These are phyloP conservation scores for Nemapogon koenigi DNA, from an alignment of 2,888 invertebrate genomes.

Conservation along the genomic window DNA sequence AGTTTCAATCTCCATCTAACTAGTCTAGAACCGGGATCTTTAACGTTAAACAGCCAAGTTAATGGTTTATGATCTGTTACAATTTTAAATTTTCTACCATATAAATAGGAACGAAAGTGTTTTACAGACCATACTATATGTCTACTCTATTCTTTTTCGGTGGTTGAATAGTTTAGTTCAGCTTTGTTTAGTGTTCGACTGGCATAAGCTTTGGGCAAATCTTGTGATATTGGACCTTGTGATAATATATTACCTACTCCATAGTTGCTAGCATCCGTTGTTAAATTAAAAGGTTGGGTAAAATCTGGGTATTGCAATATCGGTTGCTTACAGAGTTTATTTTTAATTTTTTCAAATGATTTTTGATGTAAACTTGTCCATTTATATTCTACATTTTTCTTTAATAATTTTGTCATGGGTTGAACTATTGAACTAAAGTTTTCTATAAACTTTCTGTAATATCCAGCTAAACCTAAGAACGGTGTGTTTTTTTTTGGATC, in stretches of 20 bases:
- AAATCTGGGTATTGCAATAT: constrained; percentile 15
- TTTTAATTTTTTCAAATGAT: constrained; percentile 11
- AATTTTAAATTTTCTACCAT: constrained; percentile 26
- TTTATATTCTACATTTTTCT: constrained; percentile 13
- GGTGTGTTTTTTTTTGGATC: constrained; percentile 12
- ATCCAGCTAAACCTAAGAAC: constrained; percentile 18
- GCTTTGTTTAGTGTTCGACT: constrained; percentile 24
- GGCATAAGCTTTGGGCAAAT: constrained; percentile 29
- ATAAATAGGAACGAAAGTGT: constrained; percentile 26
- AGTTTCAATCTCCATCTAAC: constrained; percentile 24
- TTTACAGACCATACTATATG: constrained; percentile 28
- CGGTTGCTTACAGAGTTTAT: constrained; percentile 8
- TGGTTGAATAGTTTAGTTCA: constrained; percentile 29
- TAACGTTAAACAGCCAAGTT: constrained; percentile 25
- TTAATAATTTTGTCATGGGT: constrained; percentile 10
- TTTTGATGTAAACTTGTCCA: constrained; percentile 12
- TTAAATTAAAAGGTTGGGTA: constrained; percentile 14
- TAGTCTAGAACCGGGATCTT: constrained; percentile 23
- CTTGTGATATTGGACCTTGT: constrained; percentile 16
- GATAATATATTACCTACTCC: constrained; percentile 19
- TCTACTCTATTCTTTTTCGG: constrained; percentile 29
- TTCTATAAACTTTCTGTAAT: constrained; percentile 26
- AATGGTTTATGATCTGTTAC: constrained; percentile 29
- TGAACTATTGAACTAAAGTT: constrained; percentile 13
- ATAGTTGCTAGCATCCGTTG: constrained; percentile 25